A percentile compares a stretch with the other conserved stretches of the same genome.
Conservation (phyloP, 1,140 invertebrate species). For the Diprion similis region DNA sequence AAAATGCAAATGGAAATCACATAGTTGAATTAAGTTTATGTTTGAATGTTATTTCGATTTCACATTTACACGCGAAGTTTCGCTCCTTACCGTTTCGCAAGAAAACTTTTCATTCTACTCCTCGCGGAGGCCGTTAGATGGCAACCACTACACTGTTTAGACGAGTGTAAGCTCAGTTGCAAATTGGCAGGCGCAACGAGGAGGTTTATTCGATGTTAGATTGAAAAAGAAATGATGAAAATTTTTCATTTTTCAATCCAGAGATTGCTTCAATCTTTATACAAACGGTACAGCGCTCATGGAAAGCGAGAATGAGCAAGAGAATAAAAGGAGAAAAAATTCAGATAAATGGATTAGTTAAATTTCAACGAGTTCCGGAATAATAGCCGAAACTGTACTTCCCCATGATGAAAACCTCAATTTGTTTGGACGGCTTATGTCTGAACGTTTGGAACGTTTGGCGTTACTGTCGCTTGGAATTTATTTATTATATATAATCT, state of each 20-base stretch:
- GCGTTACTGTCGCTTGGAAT: background rate
- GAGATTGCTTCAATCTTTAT: too few species aligned
- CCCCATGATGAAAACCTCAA: background rate
- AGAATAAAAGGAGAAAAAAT: too few species aligned
- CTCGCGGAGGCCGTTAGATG: background rate
- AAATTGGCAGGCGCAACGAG: too few species aligned
- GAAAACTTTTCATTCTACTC: background rate
- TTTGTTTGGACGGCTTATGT: background rate
- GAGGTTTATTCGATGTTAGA: too few species aligned
- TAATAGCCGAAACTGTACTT: too few species aligned
- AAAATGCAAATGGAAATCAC: background rate
- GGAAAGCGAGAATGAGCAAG: too few species aligned
- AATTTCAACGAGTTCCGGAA: too few species aligned
- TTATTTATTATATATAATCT: background rate
- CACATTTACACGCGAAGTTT: background rate
- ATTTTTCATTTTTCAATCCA: too few species aligned
- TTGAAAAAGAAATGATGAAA: too few species aligned
- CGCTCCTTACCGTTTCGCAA: background rate
- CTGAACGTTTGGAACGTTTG: background rate
- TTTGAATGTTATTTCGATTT: background rate
- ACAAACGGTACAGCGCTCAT: too few species aligned
- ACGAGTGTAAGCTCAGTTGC: background rate
- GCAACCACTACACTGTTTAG: background rate
- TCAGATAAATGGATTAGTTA: too few species aligned
- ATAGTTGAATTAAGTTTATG: background rate